Evolutionary conservation across 2,797 vertebrate genomes (phyloP).

Genomic region (Acridotheres tristis): DNA sequence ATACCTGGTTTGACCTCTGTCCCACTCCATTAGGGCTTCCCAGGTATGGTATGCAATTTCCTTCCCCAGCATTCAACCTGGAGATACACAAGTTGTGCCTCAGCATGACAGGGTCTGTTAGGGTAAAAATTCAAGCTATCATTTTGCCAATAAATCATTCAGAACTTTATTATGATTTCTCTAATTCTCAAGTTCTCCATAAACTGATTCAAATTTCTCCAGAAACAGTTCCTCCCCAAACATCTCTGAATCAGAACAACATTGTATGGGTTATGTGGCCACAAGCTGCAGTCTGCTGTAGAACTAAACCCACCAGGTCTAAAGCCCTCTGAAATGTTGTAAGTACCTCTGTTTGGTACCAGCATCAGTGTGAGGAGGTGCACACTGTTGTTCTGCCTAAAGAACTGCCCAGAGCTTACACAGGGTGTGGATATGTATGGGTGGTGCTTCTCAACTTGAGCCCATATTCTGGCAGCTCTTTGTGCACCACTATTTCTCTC

Average conservation of each 20-base stretch:
- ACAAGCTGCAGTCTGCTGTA: not conserved
- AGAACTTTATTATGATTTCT: not conserved
- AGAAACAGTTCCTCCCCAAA: not conserved
- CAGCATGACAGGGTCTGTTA: not conserved
- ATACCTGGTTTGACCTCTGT: not conserved
- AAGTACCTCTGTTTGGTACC: not conserved
- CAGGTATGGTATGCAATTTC: not conserved
- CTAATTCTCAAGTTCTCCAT: not conserved
- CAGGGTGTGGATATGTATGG: not conserved
- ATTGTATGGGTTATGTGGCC: not conserved
- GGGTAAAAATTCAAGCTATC: not conserved
- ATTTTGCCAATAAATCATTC: not conserved
- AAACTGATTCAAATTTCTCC: not conserved
- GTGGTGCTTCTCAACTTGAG: not conserved
- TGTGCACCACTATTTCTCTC: not conserved
- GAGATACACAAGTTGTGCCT: not conserved
- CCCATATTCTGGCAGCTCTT: not conserved
- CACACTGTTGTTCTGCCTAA: not conserved
- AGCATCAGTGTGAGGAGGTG: not conserved
- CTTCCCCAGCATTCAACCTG: not conserved
- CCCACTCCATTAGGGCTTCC: fast-evolving
- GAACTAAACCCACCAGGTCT: not conserved
- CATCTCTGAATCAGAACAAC: not conserved
- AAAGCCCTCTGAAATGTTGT: not conserved
- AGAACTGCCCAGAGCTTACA: not conserved